These are phyloP conservation scores for Prosopocoilus inquinatus DNA, from an alignment of 2,888 invertebrate species.

Conservation along the genomic window DNA sequence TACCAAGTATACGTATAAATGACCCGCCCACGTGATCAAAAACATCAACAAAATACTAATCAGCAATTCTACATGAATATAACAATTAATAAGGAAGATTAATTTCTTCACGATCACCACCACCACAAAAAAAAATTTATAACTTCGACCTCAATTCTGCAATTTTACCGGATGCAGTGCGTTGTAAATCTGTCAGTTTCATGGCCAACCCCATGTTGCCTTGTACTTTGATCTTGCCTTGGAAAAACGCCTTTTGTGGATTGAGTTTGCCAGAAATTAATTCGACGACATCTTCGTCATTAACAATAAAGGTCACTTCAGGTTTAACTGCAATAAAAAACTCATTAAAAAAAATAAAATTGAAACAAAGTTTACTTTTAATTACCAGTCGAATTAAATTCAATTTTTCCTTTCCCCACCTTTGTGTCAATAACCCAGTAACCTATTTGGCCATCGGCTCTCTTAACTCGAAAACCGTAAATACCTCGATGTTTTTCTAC, in stretches of 20 bases:
- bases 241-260: slow-evolving; percentile 93
- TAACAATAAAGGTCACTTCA: slow-evolving; percentile 85
- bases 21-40: too few relatives aligned
- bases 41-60: too few relatives aligned
- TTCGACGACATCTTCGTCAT: slow-evolving; percentile 84
- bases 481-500: slow-evolving; percentile 84
- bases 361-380: background rate
- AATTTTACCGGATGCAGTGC: slow-evolving; percentile 70
- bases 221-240: slow-evolving; percentile 94
- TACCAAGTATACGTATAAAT: too few relatives aligned
- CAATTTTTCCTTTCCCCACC: slow-evolving; percentile 82
- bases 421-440: slow-evolving; percentile 93
- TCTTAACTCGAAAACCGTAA: slow-evolving; percentile 86
- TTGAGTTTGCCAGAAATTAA: slow-evolving; percentile 89
- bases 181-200: slow-evolving; percentile 85
- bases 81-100: too few relatives aligned
- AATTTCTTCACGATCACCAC: too few relatives aligned
- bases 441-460: slow-evolving; percentile 76
- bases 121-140: slow-evolving; percentile 49
- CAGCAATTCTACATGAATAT: too few relatives aligned
- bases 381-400: slow-evolving; percentile 67
- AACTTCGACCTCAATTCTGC: slow-evolving; percentile 73
- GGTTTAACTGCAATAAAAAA: slow-evolving; percentile 66
- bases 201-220: slow-evolving; percentile 96
- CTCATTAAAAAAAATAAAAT: background rate